Conservation (phyloP, 2,888 invertebrate genomes). For the Sthenelais limicola region DNA sequence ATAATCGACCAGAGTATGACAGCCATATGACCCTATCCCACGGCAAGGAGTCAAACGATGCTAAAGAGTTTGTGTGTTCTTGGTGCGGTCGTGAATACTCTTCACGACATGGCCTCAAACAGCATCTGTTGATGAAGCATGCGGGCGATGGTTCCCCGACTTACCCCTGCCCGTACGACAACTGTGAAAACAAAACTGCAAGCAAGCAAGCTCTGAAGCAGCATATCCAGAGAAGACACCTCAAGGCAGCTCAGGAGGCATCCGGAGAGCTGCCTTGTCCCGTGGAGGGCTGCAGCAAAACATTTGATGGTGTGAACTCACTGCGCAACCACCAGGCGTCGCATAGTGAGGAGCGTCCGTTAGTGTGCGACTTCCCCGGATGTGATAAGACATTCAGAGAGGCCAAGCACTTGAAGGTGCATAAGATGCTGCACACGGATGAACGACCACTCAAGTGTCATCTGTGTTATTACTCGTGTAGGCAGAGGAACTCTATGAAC, state of each 20-base stretch:
- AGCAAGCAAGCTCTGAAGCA: slow-evolving; percentile 42
- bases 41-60: slow-evolving; percentile 43
- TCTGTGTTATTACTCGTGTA: slow-evolving; percentile 53
- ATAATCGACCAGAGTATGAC: slow-evolving; percentile 42
- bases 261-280: slow-evolving; percentile 29
- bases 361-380: slow-evolving; percentile 50
- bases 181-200: slow-evolving; percentile 39
- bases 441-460: slow-evolving; percentile 52
- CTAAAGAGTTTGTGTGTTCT: slow-evolving; percentile 46
- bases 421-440: slow-evolving; percentile 54
- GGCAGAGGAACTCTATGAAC: slow-evolving; percentile 56
- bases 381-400: slow-evolving; percentile 54
- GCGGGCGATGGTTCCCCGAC: slow-evolving; percentile 43
- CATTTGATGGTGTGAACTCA: slow-evolving; percentile 29
- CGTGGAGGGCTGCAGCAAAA: slow-evolving; percentile 22
- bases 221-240: slow-evolving; percentile 47
- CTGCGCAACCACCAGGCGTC: slow-evolving; percentile 32
- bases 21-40: slow-evolving; percentile 48
- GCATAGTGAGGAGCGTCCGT: slow-evolving; percentile 40
- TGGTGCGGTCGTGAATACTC: slow-evolving; percentile 48
- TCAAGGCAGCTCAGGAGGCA: slow-evolving; percentile 10
- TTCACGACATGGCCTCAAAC: slow-evolving; percentile 43
- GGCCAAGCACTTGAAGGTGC: slow-evolving; percentile 53
- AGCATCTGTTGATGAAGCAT: slow-evolving; percentile 48
- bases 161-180: slow-evolving; percentile 44